Evolutionary conservation across 2,888 invertebrate species (phyloP), one percentile per base, ranked within the genome.

Genomic region (Disparrhopalites patrizii): DNA sequence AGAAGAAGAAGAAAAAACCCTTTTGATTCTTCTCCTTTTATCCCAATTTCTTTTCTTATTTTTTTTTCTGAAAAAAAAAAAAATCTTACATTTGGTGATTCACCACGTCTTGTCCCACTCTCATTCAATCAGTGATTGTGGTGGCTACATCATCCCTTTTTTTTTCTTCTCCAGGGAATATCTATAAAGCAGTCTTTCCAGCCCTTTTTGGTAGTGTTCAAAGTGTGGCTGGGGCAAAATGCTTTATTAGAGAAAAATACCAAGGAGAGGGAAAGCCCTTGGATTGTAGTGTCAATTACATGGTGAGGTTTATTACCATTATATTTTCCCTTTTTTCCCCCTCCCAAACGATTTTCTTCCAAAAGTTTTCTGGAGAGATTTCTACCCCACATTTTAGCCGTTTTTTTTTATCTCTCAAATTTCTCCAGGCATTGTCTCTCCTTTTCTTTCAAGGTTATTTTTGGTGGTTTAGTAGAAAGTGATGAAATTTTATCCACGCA

Each of bases 401-500:
- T n/a, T n/a, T n/a, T 8, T 20, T 47, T 25, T 20, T 7, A 8
- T 20, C 25, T 23, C 47, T 20, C 18, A 47, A 20, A 20, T 47
- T 25, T 47, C 23, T 23, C 20, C n/a, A 18, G 36, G 36, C n/a
- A n/a, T n/a, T n/a, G n/a, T n/a, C n/a, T n/a, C n/a, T n/a, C n/a
- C 43, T 10, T 10, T 18, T 8, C 23, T 47, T 23, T 7, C 20
- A 20, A 7, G 7, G 25, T 5, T 47, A 25, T 2, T 47, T 47
- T 13, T 3, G 15, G 36, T 36, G 28, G 27, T 33, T 18, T n/a
- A 18, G 23, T n/a, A 15, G 30, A 31, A 50, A 31, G 31, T 18
- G 33, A 27, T 30, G 62, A 62, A 62, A 62, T 62, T 33, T 62
- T 62, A 62, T 51, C n/a, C n/a, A 62, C 62, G 38, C 54, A 20